Evolutionary conservation across 2,888 invertebrate genomes (phyloP), one percentile per base, ranked within the genome.

Genomic region (Cantharis rustica): DNA sequence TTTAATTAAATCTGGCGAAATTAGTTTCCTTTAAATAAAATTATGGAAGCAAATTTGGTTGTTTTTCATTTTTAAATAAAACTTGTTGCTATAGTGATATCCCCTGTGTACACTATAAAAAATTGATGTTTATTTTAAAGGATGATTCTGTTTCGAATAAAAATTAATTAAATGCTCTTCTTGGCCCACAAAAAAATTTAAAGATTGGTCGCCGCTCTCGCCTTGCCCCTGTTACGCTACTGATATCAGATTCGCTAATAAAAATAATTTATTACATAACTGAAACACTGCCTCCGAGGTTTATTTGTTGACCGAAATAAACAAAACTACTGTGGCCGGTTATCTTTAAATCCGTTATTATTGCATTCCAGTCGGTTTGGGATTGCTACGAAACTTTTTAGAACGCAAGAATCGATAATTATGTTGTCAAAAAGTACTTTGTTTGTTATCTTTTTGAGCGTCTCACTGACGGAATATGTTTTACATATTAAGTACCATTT

Each of bases 271-370:
- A 66, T 66, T 13, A 20, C 23, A 66, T 66, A 66, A 66, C 64
- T 66, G 64, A 66, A 66, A 20, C 17, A 66, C n/a, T 66, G 64
- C 64, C 64, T 20, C 64, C 20, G 47, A 66, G 64, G 16, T 66
- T 64, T 66, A 66, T 66, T n/a, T 20, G 20, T 17, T 66, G 64
- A 66, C 64, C 64, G 64, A 66, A 66, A 66, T 66, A 66, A 66
- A 23, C 23, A 11, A 66, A n/a, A 66, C 64, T 20, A 66, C 17
- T 11, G 17, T 23, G 23, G 23, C 15, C n/a, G 64, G 64, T 17
- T n/a, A 66, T 63, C 64, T 23, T 11, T 10, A 17, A 66, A 66
- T 66, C 64, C 64, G 64, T 66, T 66, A 66, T 66, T 23, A 66
- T 66, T 66, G 23, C 64, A 66, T 66, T 66, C 64, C 64, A 9